Evolutionary conservation across 2,888 invertebrate genomes (phyloP).

Genomic region (Masnerella sp.): DNA sequence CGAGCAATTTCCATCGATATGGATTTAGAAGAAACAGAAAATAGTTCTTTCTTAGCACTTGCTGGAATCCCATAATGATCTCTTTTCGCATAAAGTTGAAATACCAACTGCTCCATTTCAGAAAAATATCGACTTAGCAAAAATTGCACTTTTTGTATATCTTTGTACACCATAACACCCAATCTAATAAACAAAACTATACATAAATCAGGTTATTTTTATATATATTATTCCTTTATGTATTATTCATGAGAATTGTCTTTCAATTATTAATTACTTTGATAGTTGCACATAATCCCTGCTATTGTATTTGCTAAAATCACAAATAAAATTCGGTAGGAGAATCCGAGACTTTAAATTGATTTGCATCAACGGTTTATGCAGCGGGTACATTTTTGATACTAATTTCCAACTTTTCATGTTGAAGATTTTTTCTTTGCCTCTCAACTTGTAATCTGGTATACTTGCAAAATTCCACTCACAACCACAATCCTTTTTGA

Average conservation of each 20-base stretch:
- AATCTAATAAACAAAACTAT: conserved; percentile 6
- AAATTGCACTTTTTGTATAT: conserved; percentile 27
- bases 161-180: conserved; percentile 7
- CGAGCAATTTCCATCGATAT: conserved; percentile 67
- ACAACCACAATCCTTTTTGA: conserved; percentile 81
- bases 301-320: conserved; percentile 78
- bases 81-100: conserved; percentile 26
- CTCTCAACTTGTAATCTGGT: conserved; percentile 80
- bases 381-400: conserved; percentile 80
- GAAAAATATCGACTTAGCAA: conserved; percentile 13
- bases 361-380: conserved; percentile 82
- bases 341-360: conserved; percentile 79
- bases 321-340: conserved; percentile 80
- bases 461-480: conserved; percentile 76
- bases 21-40: conserved; percentile 66
- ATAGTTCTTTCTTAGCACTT: conserved; percentile 35
- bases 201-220: background rate
- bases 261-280: conserved; percentile 63
- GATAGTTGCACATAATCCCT: conserved; percentile 77
- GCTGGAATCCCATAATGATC: conserved; percentile 23
- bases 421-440: conserved; percentile 80
- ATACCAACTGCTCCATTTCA: conserved; percentile 28
- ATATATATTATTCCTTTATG: conserved; percentile 9
- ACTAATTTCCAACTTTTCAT: conserved; percentile 80
- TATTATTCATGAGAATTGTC: no score